Base-by-base conservation (phyloP, 2,113 vertebrate genomes). In the Eubucco bourcierii region DNA sequence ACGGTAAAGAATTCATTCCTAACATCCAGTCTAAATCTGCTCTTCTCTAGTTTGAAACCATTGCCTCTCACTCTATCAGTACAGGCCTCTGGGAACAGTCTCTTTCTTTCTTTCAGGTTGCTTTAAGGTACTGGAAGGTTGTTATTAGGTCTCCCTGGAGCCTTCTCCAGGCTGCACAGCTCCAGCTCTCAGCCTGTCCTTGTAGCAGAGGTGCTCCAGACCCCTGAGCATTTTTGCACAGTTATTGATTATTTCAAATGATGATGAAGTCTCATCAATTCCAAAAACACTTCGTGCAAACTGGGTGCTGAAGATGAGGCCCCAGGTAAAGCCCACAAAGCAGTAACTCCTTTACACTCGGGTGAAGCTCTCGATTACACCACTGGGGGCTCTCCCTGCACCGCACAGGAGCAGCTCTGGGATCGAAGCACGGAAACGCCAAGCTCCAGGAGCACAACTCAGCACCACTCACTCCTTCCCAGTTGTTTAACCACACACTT, bases 371-470 rank as follows among this genome's bases (percentile, higher is more conserved):
- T n/a, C 71, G 27, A 5, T 7, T 0, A 3, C 1, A 3, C 94
- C 92, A 66, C 94, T 96, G 90, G 94, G 64, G 96, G 90, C 92
- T 91, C 92, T 90, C 86, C 66, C 34, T 20, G 84, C 90, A 76
- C 63, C 78, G 61, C 73, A 79, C 39, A 72, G 0, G 6, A 86
- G 73, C 80, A 47, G 44, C 6, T 67, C 87, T 63, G 28, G 67
- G 56, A 41, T 20, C 53, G 23, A 27, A 70, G 33, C 73, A 21
- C 5, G 17, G 4, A 19, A 37, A 12, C 2, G 7, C 37, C n/a
- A 1, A 78, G 34, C 60, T 46, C 33, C 80, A 74, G 58, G 18
- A 8, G 56, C 41, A 33, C 15, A n/a, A 65, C 31, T 16, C 29
- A 29, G 80, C 61, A 52, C 75, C 29, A 68, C 72, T 28, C n/a